phyloP scores from a whole-genome alignment of 2,113 vertebrate species.

The Syngnathoides biaculeatus region DNA sequence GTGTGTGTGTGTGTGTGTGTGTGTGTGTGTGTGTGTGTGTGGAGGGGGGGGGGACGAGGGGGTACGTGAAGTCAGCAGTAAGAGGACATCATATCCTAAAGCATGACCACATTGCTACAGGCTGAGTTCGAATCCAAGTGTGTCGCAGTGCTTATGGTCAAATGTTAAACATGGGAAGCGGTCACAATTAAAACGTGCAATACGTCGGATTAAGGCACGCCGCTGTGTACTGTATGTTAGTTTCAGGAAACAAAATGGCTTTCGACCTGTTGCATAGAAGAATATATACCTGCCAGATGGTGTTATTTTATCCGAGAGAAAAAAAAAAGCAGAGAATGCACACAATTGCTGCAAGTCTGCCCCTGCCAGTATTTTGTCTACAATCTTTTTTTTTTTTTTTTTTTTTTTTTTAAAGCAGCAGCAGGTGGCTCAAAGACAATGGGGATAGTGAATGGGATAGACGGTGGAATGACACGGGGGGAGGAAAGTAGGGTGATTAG shows the following conservation, averaged over 20 bases:
- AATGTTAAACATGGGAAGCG: slow-evolving; percentile 38
- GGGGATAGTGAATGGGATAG: slow-evolving; percentile 9
- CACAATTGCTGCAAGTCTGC: slow-evolving; percentile 37
- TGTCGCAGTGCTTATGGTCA: slow-evolving; percentile 49
- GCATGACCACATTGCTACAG: slow-evolving; percentile 27
- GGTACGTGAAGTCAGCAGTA: slow-evolving; percentile 13
- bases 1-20: no score
- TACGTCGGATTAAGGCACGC: slow-evolving; percentile 19
- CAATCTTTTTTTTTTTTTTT: no score
- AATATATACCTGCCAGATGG: slow-evolving; percentile 36
- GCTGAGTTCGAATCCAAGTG: slow-evolving; percentile 30
- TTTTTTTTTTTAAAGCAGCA: slow-evolving; percentile 41
- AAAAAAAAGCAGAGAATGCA: slow-evolving; percentile 24
- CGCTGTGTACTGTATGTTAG: slow-evolving; percentile 18
- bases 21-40: no score
- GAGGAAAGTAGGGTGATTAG: slow-evolving; percentile 37
- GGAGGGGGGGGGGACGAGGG: no score
- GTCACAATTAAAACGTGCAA: slow-evolving; percentile 9
- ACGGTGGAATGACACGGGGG: slow-evolving; percentile 19
- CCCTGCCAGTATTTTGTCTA: slow-evolving; percentile 21
- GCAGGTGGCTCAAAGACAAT: slow-evolving; percentile 53
- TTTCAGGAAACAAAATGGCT: slow-evolving; percentile 25
- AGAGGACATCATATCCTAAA: slow-evolving; percentile 4
- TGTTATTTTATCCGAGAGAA: slow-evolving; percentile 43
- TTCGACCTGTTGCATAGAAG: slow-evolving; percentile 73